Base-by-base conservation (phyloP, 2,797 vertebrate genomes). In the Pelodytes ibericus region DNA sequence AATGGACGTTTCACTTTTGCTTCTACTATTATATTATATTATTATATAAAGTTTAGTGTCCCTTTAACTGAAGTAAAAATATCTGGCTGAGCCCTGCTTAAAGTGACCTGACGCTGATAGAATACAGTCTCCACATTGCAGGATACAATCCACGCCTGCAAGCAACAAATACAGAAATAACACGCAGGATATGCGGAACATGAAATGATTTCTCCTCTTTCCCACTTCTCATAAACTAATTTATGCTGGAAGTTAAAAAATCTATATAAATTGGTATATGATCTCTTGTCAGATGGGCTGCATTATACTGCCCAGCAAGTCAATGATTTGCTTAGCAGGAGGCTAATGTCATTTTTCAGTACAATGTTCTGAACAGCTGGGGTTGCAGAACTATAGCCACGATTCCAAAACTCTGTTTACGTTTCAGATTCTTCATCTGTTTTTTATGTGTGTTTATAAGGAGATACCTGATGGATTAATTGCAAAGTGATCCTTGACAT, bases 401-500 rank as follows among this genome's bases (percentile, higher is more conserved):
- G 18, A 68, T 63, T 79, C 16, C 30, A 57, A 25, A 79, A 82
- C 49, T 71, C 2, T 59, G 60, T 77, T 80, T 77, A 33, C 60
- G 26, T 80, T 84, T 82, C 33, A 41, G 24, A 81, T 82, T 85
- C 64, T 75, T 82, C 64, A 77, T 9, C 30, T 83, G 44, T 63
- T 83, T 84, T 80, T 75, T 73, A 27, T 77, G 4, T 82, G 53
- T 84, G 8, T 82, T 85, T 84, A 59, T 87, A 83, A 84, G 70
- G 73, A 84, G 36, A 36, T 81, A 77, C 31, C 62, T 80, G 74
- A 72, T 72, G 41, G 56, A 75, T 71, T 83, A 56, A 81, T 84
- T 82, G 59, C 60, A 72, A 80, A 80, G 1, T 73, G 58, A 58
- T 61, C 59, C 68, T 51, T 81, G 66, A 83, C 6, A 31, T 71